Conservation (phyloP, 2,888 invertebrate genomes). For the Gymnosoma rotundatum region DNA sequence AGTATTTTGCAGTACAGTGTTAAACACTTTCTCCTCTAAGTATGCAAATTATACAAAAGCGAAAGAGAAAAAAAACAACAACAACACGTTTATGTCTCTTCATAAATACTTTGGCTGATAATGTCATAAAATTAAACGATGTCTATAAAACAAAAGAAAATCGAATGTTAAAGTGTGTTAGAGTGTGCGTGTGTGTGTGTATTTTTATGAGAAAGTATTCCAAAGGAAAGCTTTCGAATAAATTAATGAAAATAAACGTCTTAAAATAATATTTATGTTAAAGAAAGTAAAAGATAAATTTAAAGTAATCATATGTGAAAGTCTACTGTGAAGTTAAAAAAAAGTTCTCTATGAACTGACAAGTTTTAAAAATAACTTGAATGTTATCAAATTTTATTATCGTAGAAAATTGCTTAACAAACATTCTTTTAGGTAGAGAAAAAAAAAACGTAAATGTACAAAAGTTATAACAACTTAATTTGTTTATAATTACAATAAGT, state of each 20-base stretch:
- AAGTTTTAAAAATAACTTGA: no score
- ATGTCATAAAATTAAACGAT: constrained; percentile 52
- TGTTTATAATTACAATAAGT: no score
- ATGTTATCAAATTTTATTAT: no score
- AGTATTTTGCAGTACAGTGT: neutral
- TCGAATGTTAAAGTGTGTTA: constrained; percentile 20
- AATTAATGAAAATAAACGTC: neutral
- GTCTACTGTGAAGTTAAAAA: no score
- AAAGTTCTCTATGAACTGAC: no score
- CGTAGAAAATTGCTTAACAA: no score
- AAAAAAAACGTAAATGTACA: no score
- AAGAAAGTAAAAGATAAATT: neutral
- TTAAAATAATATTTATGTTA: neutral
- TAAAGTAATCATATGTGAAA: no score
- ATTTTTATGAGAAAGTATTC: constrained; percentile 33
- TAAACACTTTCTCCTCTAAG: neutral
- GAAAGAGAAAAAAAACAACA: neutral
- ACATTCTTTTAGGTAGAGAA: no score
- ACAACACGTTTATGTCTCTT: constrained; percentile 3
- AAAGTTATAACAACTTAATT: no score
- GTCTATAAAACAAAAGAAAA: constrained; percentile 30
- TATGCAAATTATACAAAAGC: constrained; percentile 19
- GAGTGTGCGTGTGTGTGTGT: no score
- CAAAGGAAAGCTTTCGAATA: neutral
- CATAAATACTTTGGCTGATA: constrained; percentile 48